Evolutionary conservation across 1,140 invertebrate genomes (phyloP).

Genomic region (Andrena cerasifolii): DNA sequence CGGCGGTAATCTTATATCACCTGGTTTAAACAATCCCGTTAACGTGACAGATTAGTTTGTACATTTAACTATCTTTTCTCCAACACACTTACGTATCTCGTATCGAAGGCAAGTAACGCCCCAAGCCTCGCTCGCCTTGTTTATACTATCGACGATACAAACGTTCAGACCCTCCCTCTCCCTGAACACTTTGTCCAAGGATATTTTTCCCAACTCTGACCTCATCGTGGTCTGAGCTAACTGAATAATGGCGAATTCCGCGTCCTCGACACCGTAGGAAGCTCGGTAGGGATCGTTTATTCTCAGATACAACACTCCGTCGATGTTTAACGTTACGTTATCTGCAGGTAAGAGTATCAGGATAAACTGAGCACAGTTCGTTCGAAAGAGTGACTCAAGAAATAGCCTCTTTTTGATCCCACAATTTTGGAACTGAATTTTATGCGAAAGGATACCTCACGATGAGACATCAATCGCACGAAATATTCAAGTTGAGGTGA

Average conservation of each 20-base stretch:
- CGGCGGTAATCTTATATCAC: conserved; percentile 95
- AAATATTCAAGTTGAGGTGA: no score
- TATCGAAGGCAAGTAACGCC: conserved; percentile 98
- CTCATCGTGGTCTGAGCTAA: conserved; percentile 99
- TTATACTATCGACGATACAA: conserved; percentile 98
- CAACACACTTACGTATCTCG: conserved; percentile 98
- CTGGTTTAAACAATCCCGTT: conserved; percentile 79
- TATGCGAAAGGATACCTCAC: no score
- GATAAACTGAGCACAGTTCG: no score
- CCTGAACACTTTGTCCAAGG: conserved; percentile 98
- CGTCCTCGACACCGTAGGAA: conserved; percentile 99
- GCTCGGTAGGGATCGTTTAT: conserved; percentile 96
- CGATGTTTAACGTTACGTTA: conserved; percentile 98
- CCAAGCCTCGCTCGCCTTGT: conserved; percentile 99
- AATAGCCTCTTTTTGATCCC: no score
- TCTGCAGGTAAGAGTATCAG: conserved; percentile 83
- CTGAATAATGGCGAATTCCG: conserved; percentile 99
- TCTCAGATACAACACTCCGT: conserved; percentile 98
- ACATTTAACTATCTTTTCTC: no score
- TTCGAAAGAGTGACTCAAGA: no score
- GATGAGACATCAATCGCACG: no score
- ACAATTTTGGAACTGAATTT: no score
- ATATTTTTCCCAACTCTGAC: conserved; percentile 98
- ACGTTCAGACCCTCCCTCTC: conserved; percentile 98
- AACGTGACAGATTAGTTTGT: no score